Conservation (phyloP, 2,797 vertebrate genomes). For the Vireo griseus region DNA sequence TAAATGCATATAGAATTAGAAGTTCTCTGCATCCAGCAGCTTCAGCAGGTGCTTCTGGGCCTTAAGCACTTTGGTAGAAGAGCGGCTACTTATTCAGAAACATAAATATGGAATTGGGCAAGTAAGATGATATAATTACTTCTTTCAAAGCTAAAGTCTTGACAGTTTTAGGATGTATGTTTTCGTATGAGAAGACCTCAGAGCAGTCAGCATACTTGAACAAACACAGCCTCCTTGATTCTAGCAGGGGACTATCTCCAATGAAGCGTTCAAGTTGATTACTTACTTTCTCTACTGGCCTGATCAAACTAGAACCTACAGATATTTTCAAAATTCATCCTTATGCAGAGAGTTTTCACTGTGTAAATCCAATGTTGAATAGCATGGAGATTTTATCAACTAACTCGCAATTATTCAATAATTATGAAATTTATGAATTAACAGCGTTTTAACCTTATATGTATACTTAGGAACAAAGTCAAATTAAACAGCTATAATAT, state of each 20-base stretch:
- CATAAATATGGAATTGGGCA: not conserved
- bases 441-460: slow-evolving; percentile 1
- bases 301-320: not conserved
- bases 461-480: not conserved
- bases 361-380: not conserved
- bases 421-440: not conserved
- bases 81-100: not conserved
- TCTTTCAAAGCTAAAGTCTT: not conserved
- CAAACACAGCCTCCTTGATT: not conserved
- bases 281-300: not conserved
- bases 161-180: not conserved
- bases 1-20: not conserved
- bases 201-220: not conserved
- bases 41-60: not conserved
- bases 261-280: not conserved
- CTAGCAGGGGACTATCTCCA: not conserved
- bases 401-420: not conserved
- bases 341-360: not conserved
- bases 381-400: not conserved
- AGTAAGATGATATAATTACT: not conserved
- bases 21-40: not conserved
- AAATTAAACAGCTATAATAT: not conserved
- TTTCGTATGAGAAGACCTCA: not conserved
- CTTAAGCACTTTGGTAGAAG: not conserved
- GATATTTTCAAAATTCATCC: not conserved